Base-by-base conservation (phyloP, 2,797 vertebrate genomes). In the Moxostoma hubbsi region DNA sequence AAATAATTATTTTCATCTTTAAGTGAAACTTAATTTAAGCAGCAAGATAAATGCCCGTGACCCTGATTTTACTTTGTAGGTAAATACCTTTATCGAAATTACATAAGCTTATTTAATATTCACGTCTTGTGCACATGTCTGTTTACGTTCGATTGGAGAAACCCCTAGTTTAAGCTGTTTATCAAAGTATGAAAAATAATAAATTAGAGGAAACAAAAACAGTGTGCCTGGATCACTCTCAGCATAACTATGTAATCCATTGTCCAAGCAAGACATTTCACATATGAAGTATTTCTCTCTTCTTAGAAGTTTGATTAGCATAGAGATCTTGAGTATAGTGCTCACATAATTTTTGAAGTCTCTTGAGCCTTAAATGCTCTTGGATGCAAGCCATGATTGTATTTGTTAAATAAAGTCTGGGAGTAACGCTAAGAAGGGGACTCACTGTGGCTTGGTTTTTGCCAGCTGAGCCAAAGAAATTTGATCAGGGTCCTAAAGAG, bases 351-450 rank as follows among this genome's bases (percentile, higher is more conserved):
- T 47, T 77, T 54, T 36, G 66, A 50, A 70, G 67, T 70, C 75
- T 61, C 66, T 54, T 70, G 67, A 70, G 75, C 58, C 69, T 66
- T 73, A 67, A 71, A 51, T 64, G 71, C 47, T 63, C 43, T 79
- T 82, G 75, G 64, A 73, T 16, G 69, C 51, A 59, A 81, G 74
- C 68, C 75, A 82, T 68, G 49, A 68, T 72, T 68, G 58, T 79
- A 73, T 74, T 82, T 57, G 59, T 75, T 75, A 63, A 75, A 82
- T 74, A 46, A 70, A 79, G 67, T 68, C 73, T 70, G 47, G 73
- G 62, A 58, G 74, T 36, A 58, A 47, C 9, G 70, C 75, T 24
- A 24, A 24, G 24, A 24, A 24, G 24, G 61, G 49, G 57, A 10
- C 70, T 57, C 18, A 73, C 7, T 63, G 10, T 47, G 58, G 64